Evolutionary conservation across 2,888 invertebrate genomes (phyloP), one percentile per base, ranked within the genome.

Genomic region (Lasius fuliginosus): DNA sequence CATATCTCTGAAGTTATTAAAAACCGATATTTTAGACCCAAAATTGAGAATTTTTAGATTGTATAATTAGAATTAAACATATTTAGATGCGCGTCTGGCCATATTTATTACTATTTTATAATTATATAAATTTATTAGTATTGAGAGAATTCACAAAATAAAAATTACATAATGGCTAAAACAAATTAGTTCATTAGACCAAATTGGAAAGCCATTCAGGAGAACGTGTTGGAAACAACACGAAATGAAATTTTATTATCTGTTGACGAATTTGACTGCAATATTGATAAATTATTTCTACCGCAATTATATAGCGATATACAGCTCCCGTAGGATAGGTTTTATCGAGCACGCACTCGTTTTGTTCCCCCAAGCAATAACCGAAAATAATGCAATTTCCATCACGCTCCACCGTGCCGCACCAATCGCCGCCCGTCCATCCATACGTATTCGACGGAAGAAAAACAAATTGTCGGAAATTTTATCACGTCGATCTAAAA

Each of bases 381-480:
- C 46, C 60, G 60, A 73, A 73, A 73, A 73, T 81, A 81, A 79
- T 33, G 46, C 79, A 79, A 81, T 81, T 81, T 81, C 60, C 60
- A 46, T 18, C 18, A 30, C n/a, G 60, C 30, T 56, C 27, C 23
- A 60, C 9, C 8, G 30, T 40, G 15, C 30, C 15, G 30, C 5
- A 23, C 42, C 71, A 69, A 69, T 79, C 30, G 36, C 18, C 49
- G 60, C 36, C 79, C 36, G 27, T 60, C 69, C 33, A 30, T 15
- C 2, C 46, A 9, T 56, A 42, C 71, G 33, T 30, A 56, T 46
- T 71, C 11, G 18, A 60, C 36, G 60, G 42, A 73, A 60, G 60
- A 73, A 73, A 60, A 81, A 73, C 73, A 73, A 79, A 79, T 73
- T 73, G 73, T 73, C 49, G 79, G 73, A 73, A 73, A 73, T 81